Evolutionary conservation across 2,113 vertebrate species (phyloP), one percentile per base, ranked within the genome.

Genomic region (Seriola aureovittata): DNA sequence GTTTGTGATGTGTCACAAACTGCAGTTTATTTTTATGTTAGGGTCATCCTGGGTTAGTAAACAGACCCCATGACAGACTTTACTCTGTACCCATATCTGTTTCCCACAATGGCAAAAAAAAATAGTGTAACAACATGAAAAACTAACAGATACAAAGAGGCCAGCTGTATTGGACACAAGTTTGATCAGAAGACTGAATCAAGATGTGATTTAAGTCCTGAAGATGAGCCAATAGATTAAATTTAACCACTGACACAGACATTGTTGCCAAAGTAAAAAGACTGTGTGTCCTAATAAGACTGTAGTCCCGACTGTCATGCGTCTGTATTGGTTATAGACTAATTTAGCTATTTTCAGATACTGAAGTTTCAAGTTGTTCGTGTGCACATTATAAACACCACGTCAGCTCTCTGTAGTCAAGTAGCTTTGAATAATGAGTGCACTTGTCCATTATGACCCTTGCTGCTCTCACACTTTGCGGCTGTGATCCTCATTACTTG

Each of bases 391-490:
- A 16, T 19, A 73, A 21, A 21, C 25, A 40, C 7, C 72, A 3
- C 40, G 82, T 85, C 66, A 36, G 36, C 52, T 71, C 58, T 68
- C 23, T 34, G 71, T 46, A 42, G 60, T 60, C 80, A 40, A 71
- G 82, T 76, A 64, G 40, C 70, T 85, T 63, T 89, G 84, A 88
- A 62, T 80, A 86, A 85, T 80, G 80, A 82, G 81, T 21, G 32
- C 75, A 79, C 71, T 86, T 79, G 75, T 88, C 66, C 79, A 32
- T 29, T 36, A 77, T 78, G 83, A 82, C 73, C 85, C 78, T 8
- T 48, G 10, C 78, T 82, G 75, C 63, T 86, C 70, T 90, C 87
- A 74, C 81, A 83, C 73, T 76, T 71, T 75, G 55, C 74, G n/a
- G 55, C 87, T 82, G 54, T 75, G 50, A 75, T 86, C 68, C 64